phyloP scores from a whole-genome alignment of 2,888 invertebrate genomes.

The Deilephila porcellus region DNA sequence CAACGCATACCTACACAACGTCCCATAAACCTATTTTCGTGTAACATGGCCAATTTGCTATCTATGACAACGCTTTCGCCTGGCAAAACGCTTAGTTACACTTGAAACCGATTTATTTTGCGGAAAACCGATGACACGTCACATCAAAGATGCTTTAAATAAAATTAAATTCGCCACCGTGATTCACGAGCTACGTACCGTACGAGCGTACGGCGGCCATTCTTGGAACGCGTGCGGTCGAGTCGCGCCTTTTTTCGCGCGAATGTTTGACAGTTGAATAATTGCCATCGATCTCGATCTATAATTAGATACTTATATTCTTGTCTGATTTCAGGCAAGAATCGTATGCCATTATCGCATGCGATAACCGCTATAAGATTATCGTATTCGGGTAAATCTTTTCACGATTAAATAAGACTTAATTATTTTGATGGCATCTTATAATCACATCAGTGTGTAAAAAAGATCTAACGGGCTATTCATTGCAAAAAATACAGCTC shows the following conservation, averaged over 20 bases:
- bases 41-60: slow-evolving; percentile 21
- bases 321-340: no score
- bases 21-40: slow-evolving; percentile 11
- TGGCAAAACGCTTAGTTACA: slow-evolving; percentile 19
- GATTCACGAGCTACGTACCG: slow-evolving; percentile 25
- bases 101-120: slow-evolving; percentile 3
- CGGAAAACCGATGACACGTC: slow-evolving; percentile 11
- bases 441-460: background rate
- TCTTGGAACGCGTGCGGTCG: slow-evolving; percentile 20
- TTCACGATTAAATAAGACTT: background rate
- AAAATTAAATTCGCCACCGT: slow-evolving; percentile 22
- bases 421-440: background rate
- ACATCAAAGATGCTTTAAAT: slow-evolving; percentile 26
- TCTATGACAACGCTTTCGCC: slow-evolving; percentile 28
- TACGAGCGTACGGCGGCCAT: slow-evolving; percentile 20
- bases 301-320: slow-evolving; percentile 22
- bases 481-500: background rate
- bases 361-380: no score
- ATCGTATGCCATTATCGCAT: no score
- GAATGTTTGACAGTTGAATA: slow-evolving; percentile 76
- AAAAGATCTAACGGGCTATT: background rate
- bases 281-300: slow-evolving; percentile 51
- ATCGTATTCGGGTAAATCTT: no score
- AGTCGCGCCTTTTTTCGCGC: slow-evolving; percentile 57
- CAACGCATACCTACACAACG: slow-evolving; percentile 7